Evolutionary conservation across 1,140 invertebrate genomes (phyloP), one percentile per base, ranked within the genome.

Genomic region (Solen grandis): DNA sequence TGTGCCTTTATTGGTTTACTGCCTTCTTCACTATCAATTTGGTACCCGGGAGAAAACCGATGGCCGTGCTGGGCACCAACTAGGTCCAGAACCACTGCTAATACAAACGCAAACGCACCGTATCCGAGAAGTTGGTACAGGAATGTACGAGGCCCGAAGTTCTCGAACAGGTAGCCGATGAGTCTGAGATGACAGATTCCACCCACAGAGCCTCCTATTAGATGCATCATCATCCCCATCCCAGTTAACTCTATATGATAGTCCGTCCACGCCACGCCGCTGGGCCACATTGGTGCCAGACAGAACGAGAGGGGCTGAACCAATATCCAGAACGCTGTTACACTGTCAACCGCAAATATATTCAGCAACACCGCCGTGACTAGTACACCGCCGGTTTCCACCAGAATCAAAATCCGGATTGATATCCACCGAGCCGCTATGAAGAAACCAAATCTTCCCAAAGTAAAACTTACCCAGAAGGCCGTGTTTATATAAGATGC

Each of bases 381-480:
- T 8, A 82, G 29, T 2, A 60, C 72, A 0, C 83, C 84, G 33
- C 65, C 73, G n/a, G 55, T 68, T 68, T 87, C 82, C 27, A 84
- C 54, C 13, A 86, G 13, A 16, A 88, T 63, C 41, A 88, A 57
- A 68, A 81, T 74, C 5, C 81, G 57, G 1, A 85, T 75, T 13
- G 86, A 74, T 19, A 88, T 75, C 55, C 80, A 86, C n/a, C 65
- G 79, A 13, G 85, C 80, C 5, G 76, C 74, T 1, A 88, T 19
- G 16, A 83, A 81, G n/a, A 82, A 84, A 3, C 70, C 29, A 13
- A 87, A 68, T 0, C 87, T 68, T 0, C 85, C 87, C 4, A 76
- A 35, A 4, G 84, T 72, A 60, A 87, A 88, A 60, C 82, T 78
- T 3, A 85, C 85, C 87, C 87, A 88, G 46, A 84, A 88, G 1